Evolutionary conservation across 2,888 invertebrate species (phyloP).

Genomic region (Matsumyia berberina): DNA sequence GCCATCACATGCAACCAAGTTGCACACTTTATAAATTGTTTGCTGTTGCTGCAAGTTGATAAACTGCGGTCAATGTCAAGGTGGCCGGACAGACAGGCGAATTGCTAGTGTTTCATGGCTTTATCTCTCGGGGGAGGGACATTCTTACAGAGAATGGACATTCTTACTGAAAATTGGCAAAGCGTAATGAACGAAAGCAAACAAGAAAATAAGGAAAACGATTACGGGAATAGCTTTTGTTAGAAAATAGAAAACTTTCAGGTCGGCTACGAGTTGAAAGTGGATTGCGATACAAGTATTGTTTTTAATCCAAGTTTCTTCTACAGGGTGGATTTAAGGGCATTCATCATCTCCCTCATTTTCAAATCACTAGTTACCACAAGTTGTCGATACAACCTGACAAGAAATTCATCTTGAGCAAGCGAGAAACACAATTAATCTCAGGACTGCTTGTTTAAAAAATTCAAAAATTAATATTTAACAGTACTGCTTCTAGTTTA

Average conservation of each 20-base stretch:
- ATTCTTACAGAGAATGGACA: neutral
- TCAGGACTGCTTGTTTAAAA: too few relatives aligned
- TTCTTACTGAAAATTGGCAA: slow-evolving; percentile 14
- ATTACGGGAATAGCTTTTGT: neutral
- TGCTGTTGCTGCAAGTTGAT: slow-evolving; percentile 11
- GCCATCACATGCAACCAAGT: too few relatives aligned
- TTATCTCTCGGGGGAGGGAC: neutral
- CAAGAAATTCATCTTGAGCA: too few relatives aligned
- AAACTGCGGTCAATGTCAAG: slow-evolving; percentile 65
- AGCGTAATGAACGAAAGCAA: neutral
- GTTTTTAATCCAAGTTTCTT: neutral
- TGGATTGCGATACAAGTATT: neutral
- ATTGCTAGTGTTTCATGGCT: neutral
- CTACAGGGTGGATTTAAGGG: neutral
- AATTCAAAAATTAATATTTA: too few relatives aligned
- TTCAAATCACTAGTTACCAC: too few relatives aligned
- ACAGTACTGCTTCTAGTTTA: too few relatives aligned
- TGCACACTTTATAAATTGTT: slow-evolving; percentile 21
- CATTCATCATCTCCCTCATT: too few relatives aligned
- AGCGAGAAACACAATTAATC: too few relatives aligned
- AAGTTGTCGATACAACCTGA: too few relatives aligned
- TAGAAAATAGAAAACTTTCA: neutral
- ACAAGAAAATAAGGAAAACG: neutral
- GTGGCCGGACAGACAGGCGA: slow-evolving; percentile 27
- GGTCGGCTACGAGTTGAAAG: neutral